These are phyloP conservation scores for Saturnia japonica DNA, from an alignment of 2,888 invertebrate species.

Conservation along the genomic window DNA sequence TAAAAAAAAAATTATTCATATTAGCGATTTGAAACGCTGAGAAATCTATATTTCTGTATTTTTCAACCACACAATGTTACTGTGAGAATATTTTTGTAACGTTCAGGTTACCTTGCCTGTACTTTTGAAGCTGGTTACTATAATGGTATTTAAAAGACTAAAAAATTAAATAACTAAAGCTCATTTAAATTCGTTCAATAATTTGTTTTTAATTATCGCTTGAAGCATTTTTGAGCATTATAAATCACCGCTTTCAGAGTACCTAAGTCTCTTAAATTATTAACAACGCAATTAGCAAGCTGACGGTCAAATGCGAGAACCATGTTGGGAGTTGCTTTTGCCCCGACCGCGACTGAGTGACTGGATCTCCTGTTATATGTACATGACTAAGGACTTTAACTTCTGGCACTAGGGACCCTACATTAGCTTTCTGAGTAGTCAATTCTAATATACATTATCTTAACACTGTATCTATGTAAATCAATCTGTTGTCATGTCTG, in stretches of 20 bases:
- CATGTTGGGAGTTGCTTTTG: conserved; percentile 27
- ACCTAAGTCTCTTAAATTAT: conserved; percentile 8
- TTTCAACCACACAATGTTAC: too few species aligned
- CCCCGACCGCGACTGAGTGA: neutral
- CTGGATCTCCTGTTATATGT: neutral
- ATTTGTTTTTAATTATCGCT: neutral
- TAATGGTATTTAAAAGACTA: neutral
- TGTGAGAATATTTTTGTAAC: neutral
- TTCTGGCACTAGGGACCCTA: neutral
- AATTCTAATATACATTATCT: neutral
- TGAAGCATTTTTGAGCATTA: neutral
- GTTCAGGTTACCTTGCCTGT: too few species aligned
- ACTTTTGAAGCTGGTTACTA: neutral
- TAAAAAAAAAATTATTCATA: too few species aligned
- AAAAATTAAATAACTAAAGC: neutral
- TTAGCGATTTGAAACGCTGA: too few species aligned
- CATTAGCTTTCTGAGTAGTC: neutral
- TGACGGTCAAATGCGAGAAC: conserved; percentile 27
- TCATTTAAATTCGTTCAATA: neutral
- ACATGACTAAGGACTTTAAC: conserved; percentile 15
- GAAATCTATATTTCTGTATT: too few species aligned
- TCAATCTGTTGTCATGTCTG: too few species aligned
- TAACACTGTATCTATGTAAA: neutral
- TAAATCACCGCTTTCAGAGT: conserved; percentile 1
- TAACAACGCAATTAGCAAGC: conserved; percentile 10